Base-by-base conservation (phyloP, 2,888 invertebrate species). In the Stenolophus ochropezus region DNA sequence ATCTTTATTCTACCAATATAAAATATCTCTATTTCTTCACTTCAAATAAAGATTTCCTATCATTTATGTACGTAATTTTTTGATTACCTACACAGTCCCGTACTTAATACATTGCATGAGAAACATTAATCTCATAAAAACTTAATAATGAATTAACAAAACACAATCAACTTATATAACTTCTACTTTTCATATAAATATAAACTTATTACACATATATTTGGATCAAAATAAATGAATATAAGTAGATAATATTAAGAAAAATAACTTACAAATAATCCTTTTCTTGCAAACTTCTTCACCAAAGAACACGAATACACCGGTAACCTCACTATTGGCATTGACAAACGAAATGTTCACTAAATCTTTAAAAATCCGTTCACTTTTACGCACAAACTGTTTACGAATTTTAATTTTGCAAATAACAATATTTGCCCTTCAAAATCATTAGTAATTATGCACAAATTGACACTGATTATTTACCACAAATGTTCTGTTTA, bases 1-100 rank as follows among this genome's bases (percentile, higher is more conserved):
- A 21, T 2, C 56, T 56, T 20, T 21, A 56, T 56, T 56, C 20
- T 20, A 20, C 56, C 56, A 56, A 56, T 56, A 20, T 56, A 56
- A 56, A 56, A 56, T 56, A 56, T 56, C 56, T 56, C 56, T 56
- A 56, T 56, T 56, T 56, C 56, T 56, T 21, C 56, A 56, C 20
- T 20, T 21, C 20, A 11, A 21, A 53, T 42, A 18, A 53, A 56
- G 56, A 56, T 56, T 56, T 20, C 56, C 56, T 56, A 11, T 56
- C 56, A 11, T 6, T 8, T 56, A 56, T 8, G 18, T 56, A 4
- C 56, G 20, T 20, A 18, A 11, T 49, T 1, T 14, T 14, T 14
- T 14, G 14, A 3, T 6, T 56, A 11, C 20, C 5, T 20, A 21
- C 20, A n/a, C n/a, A n/a, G n/a, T n/a, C n/a, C n/a, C n/a, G n/a